phyloP scores from a whole-genome alignment of 1,140 invertebrate species.

The Drosophila chauvacae region DNA sequence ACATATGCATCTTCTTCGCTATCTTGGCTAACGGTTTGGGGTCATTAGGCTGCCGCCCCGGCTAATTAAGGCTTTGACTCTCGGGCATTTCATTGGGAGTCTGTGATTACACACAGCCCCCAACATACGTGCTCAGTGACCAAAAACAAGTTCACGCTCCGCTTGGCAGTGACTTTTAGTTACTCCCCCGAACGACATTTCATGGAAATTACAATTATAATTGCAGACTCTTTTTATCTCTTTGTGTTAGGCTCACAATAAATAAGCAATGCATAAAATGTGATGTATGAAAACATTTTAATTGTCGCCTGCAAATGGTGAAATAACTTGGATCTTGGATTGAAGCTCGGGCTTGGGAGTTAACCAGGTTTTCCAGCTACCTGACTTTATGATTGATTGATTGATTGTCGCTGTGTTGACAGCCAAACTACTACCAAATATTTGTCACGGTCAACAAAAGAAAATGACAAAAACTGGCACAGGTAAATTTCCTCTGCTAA shows the following conservation, averaged over 20 bases:
- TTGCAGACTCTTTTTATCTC: conserved; percentile 37
- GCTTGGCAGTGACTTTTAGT: conserved; percentile 29
- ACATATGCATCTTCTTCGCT: conserved; percentile 30
- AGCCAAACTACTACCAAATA: conserved; percentile 51
- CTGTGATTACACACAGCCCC: conserved; percentile 15
- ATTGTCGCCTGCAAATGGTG: conserved; percentile 69
- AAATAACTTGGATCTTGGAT: conserved; percentile 38
- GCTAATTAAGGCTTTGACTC: conserved; percentile 52
- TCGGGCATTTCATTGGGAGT: conserved; percentile 47
- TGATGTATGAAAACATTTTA: conserved; percentile 67
- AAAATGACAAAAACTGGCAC: conserved; percentile 46
- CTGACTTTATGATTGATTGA: conserved; percentile 59
- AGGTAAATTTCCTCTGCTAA: conserved; percentile 30
- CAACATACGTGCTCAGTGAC: conserved; percentile 50
- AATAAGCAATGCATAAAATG: conserved; percentile 51
- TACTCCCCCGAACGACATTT: conserved; percentile 47
- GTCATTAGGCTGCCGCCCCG: conserved; percentile 46
- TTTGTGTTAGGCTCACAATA: conserved; percentile 33
- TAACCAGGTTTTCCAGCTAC: conserved; percentile 48
- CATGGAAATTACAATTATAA: conserved; percentile 64
- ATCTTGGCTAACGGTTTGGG: conserved; percentile 49
- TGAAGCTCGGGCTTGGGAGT: conserved; percentile 32
- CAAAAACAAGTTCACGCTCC: conserved; percentile 75
- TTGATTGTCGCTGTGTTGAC: conserved; percentile 47
- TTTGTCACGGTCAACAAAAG: conserved; percentile 48